Evolutionary conservation across 2,797 vertebrate genomes (phyloP).

Genomic region (Tamandua tetradactyla): DNA sequence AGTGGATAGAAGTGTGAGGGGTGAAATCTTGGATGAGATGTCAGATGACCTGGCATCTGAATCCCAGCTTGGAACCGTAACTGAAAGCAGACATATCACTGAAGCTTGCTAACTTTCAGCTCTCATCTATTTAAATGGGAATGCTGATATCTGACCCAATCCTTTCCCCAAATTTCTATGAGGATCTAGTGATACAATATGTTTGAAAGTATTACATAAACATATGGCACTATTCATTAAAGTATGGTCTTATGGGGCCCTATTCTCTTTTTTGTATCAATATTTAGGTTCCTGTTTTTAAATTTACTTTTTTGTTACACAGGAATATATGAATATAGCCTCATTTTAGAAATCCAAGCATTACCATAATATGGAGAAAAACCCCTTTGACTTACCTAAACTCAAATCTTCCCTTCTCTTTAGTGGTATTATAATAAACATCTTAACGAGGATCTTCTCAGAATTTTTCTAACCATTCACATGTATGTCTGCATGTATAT

Average conservation of each 20-base stretch:
- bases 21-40: background rate
- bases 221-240: background rate
- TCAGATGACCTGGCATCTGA: background rate
- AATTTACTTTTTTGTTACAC: constrained; percentile 16
- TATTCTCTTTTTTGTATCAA: constrained; percentile 43
- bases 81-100: background rate
- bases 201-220: background rate
- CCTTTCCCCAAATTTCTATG: background rate
- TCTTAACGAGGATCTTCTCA: background rate
- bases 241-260: background rate
- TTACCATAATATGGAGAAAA: constrained; percentile 34
- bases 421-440: background rate
- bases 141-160: constrained; percentile 36
- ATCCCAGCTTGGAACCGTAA: background rate
- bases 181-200: background rate
- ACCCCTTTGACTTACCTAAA: background rate
- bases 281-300: constrained; percentile 49
- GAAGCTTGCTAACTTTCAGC: constrained; percentile 43
- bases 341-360: constrained; percentile 16
- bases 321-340: constrained; percentile 36
- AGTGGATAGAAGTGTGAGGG: background rate
- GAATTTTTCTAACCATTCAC: background rate
- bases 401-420: constrained; percentile 6
- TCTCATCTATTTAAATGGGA: background rate
- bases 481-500: background rate